Evolutionary conservation across 2,888 invertebrate species (phyloP), one percentile per base, ranked within the genome.

Genomic region (Aspidiotus rigidus): DNA sequence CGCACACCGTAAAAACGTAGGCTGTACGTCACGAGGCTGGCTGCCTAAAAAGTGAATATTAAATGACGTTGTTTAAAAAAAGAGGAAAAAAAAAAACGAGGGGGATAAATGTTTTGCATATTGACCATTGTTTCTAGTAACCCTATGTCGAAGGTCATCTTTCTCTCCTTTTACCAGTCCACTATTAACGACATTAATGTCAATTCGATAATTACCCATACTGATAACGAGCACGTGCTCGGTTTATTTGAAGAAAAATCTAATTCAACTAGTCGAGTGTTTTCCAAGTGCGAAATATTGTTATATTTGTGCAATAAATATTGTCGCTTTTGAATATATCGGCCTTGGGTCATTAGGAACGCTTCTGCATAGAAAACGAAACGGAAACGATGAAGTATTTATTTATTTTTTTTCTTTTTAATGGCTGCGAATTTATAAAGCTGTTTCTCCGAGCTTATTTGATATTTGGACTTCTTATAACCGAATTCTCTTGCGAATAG

Each of bases 81-180:
- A 28, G 5, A 28, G 5, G 1, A 28, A 28, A 28, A n/a, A 28
- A 28, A 28, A 28, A 28, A 28, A 1, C 28, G 28, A 49, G 49
- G n/a, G 54, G 64, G 64, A 54, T 64, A 54, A 64, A 64, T 64
- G 64, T 64, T 64, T 64, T 64, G 64, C 64, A 64, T 64, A 64
- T 64, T 64, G 64, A 64, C 64, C 64, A 64, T 64, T 64, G 64
- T 64, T 64, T 64, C 64, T 64, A 9, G 49, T 40, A 64, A 55
- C 55, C 62, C 53, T 16, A 63, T 28, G 44, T 2, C 28, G 62
- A 54, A 64, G 64, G 64, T 64, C 64, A 64, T 64, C 64, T 16
- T 63, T n/a, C 49, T n/a, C 3, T 63, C 17, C 44, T 11, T 15
- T 9, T 8, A 63, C n/a, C 10, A 28, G 63, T 63, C 63, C 63